phyloP scores from a whole-genome alignment of 2,888 invertebrate genomes.

The Orthosia cruda region DNA sequence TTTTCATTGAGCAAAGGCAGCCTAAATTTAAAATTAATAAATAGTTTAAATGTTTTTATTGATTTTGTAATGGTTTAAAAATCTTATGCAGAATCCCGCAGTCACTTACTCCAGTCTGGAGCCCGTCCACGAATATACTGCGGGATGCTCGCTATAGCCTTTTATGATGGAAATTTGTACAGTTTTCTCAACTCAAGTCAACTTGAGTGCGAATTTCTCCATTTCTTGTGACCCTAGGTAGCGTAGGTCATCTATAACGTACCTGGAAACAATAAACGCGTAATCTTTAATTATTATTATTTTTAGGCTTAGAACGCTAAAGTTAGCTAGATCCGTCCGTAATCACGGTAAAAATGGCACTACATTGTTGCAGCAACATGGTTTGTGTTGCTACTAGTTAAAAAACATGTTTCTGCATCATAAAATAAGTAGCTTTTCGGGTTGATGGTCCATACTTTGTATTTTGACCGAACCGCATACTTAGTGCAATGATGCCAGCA shows the following conservation, averaged over 20 bases:
- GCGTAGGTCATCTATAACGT: conserved; percentile 93
- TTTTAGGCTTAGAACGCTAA: no score
- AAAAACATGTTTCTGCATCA: no score
- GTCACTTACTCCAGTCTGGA: neutral
- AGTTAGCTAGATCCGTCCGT: no score
- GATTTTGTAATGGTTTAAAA: conserved; percentile 1
- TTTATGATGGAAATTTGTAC: conserved; percentile 25
- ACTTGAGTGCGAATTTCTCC: conserved; percentile 76
- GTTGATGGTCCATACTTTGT: no score
- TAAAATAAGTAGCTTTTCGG: no score
- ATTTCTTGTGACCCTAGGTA: conserved; percentile 79
- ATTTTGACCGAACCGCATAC: no score
- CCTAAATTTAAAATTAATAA: neutral
- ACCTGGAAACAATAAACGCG: conserved; percentile 88
- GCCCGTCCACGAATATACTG: conserved; percentile 28
- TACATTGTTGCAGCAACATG: no score
- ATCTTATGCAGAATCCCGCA: neutral
- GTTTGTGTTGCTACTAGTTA: no score
- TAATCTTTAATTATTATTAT: neutral
- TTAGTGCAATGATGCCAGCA: no score
- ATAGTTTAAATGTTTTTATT: neutral
- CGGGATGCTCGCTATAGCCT: neutral
- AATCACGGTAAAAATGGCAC: no score
- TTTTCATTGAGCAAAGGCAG: neutral
- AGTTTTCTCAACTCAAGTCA: conserved; percentile 65